Base-by-base conservation (phyloP, 1,140 invertebrate genomes). In the Trichonephila clavipes region DNA sequence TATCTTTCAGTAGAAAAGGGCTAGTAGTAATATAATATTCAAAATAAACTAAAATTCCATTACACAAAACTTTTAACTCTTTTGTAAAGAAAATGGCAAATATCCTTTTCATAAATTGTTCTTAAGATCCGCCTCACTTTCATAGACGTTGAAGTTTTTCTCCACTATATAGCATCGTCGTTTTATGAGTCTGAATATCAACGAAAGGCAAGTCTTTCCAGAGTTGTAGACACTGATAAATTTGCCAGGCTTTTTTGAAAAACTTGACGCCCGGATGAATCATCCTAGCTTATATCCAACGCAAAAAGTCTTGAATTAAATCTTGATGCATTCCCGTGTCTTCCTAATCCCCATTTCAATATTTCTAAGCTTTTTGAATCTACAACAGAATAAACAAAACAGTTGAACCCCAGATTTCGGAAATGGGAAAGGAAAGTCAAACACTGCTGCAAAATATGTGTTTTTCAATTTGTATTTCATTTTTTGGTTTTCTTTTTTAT, bases 321-420 rank as follows among this genome's bases (percentile, higher is more conserved):
- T 82, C 44, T 28, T 44, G 81, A 82, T 21, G 44, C 81, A 82
- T 82, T 40, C 34, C 16, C 18, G 14, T 82, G 24, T 19, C 18
- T 34, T 62, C 86, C 34, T 88, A 88, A 88, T 88, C 86, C 86
- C 62, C 34, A 21, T 66, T 88, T 62, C 59, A 88, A 88, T 88
- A 64, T 24, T n/a, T 64, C 61, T n/a, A 28, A 6, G 61, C 62
- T 66, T 44, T 88, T 88, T 28, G 86, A 64, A 64, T 34, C 86
- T 64, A 62, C 44, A 86, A 62, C 59, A 86, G 69, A 88, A 88
- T 88, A 88, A 58, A 88, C 86, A 88, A 88, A 88, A 88, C 59
- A 16, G 24, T 87, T 51, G 51, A 51, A 51, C 51, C 51, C 51
- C 51, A 16, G 61, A 62, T 28, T 77, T 77, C 28, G 28, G 61